These are phyloP conservation scores for Chaitophorus viminalis DNA, from an alignment of 2,888 invertebrate genomes.

Conservation along the genomic window DNA sequence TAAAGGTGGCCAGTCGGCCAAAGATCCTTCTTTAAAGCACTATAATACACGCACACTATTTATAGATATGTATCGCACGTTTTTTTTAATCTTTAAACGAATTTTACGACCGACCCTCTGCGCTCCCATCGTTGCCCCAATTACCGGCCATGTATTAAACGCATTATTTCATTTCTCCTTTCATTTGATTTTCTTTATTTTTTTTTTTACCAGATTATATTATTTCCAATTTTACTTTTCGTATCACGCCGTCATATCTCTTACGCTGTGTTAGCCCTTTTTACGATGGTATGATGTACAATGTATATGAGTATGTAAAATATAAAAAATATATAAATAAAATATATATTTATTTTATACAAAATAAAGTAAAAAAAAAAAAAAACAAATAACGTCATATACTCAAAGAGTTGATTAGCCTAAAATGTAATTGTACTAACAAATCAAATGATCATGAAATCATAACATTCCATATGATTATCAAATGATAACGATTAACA, in stretches of 20 bases:
- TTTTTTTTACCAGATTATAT: not conserved
- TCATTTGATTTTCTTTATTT: not conserved
- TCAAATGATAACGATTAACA: too few relatives aligned
- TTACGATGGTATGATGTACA: not conserved
- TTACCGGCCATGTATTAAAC: not conserved
- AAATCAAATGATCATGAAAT: too few relatives aligned
- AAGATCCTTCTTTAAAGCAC: constrained; percentile 10
- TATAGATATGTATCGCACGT: not conserved
- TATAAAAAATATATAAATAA: too few relatives aligned
- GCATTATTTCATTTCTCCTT: not conserved
- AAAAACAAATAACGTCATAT: too few relatives aligned
- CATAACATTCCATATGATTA: too few relatives aligned
- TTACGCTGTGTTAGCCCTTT: not conserved
- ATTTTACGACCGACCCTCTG: constrained; percentile 20
- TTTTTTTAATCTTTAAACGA: constrained; percentile 24
- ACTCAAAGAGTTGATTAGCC: too few relatives aligned
- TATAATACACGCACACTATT: not conserved
- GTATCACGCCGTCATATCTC: constrained; percentile 1
- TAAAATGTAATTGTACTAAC: too few relatives aligned
- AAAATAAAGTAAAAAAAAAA: too few relatives aligned
- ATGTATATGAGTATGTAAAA: too few relatives aligned
- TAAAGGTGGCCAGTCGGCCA: constrained; percentile 30
- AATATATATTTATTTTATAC: too few relatives aligned
- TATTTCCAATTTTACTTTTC: not conserved
- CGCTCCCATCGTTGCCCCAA: constrained; percentile 11